These are phyloP conservation scores for Brachynemurus nebulosus DNA, from an alignment of 2,888 invertebrate species.

Conservation along the genomic window DNA sequence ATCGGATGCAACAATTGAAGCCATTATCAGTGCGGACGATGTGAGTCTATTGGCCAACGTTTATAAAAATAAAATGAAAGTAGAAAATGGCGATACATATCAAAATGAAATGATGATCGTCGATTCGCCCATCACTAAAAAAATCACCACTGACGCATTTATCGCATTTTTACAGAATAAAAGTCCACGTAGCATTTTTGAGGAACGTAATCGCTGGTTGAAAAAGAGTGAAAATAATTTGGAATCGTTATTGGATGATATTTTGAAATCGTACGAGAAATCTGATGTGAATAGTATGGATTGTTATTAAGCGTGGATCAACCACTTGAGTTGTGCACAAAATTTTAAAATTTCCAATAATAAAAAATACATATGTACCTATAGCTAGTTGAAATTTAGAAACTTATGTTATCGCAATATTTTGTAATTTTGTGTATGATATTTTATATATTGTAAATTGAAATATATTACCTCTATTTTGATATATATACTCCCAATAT, in stretches of 20 bases:
- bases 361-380: too few relatives aligned
- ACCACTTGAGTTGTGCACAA: too few relatives aligned
- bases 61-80: conserved; percentile 38
- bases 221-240: conserved; percentile 50
- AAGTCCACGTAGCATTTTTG: conserved; percentile 45
- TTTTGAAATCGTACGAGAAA: conserved; percentile 44
- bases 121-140: too few relatives aligned
- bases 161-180: conserved; percentile 38
- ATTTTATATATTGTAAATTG: too few relatives aligned
- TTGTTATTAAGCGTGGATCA: conserved; percentile 62
- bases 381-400: too few relatives aligned
- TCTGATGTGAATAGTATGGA: conserved; percentile 49
- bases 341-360: too few relatives aligned
- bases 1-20: too few relatives aligned
- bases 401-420: too few relatives aligned
- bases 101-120: conserved; percentile 19
- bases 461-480: too few relatives aligned
- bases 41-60: conserved; percentile 45
- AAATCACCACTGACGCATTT: conserved; percentile 43
- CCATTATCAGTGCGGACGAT: conserved; percentile 48
- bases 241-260: conserved; percentile 59
- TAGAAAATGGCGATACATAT: conserved; percentile 16
- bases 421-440: too few relatives aligned
- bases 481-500: too few relatives aligned
- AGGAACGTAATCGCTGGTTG: conserved; percentile 50